Evolutionary conservation across 2,888 invertebrate species (phyloP).

Genomic region (Dynastes grantii): DNA sequence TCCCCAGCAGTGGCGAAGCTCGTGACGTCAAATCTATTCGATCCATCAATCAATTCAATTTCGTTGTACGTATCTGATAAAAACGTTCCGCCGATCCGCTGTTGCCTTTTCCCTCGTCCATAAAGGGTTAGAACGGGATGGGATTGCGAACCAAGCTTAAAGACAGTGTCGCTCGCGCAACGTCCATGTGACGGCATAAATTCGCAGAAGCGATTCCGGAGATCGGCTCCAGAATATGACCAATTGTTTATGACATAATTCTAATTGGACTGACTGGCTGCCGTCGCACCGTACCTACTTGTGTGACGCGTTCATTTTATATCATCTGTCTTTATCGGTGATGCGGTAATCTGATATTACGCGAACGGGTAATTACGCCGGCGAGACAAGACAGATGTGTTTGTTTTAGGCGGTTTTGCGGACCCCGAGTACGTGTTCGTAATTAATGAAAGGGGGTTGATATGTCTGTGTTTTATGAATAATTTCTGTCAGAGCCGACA

Average conservation of each 20-base stretch:
- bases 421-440: conserved; percentile 41
- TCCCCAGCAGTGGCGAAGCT: conserved; percentile 55
- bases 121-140: neutral
- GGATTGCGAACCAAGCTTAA: neutral
- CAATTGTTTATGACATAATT: conserved; percentile 69
- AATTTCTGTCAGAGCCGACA: neutral
- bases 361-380: conserved; percentile 37
- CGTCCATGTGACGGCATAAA: conserved; percentile 61
- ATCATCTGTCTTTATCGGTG: conserved; percentile 56
- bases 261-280: conserved; percentile 63
- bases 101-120: conserved; percentile 1
- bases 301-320: conserved; percentile 42
- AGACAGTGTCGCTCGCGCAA: neutral
- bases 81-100: conserved; percentile 5
- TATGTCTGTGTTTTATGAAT: conserved; percentile 23
- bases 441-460: conserved; percentile 33
- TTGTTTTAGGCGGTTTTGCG: conserved; percentile 37
- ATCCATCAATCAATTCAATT: conserved; percentile 54
- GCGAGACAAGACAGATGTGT: conserved; percentile 45
- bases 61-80: conserved; percentile 29
- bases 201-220: conserved; percentile 62
- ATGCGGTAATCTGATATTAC: conserved; percentile 60
- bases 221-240: conserved; percentile 66
- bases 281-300: conserved; percentile 19
- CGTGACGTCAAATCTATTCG: conserved; percentile 60